Conservation (phyloP, 1,140 invertebrate species). For the Drosophila fuyamai region DNA sequence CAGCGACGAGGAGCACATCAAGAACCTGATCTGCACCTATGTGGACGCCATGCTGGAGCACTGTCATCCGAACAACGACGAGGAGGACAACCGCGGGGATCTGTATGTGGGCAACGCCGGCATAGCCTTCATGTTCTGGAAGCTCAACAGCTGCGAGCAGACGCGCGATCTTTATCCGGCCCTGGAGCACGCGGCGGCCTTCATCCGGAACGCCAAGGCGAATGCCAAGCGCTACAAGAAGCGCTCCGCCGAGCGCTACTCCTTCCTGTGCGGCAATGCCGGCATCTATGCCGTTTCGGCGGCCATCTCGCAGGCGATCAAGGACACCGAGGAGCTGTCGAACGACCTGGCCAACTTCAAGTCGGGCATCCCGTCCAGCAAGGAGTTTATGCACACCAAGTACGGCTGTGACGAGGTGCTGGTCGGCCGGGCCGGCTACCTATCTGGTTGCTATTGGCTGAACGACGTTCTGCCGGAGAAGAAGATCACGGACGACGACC, state of each 20-base stretch:
- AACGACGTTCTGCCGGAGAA: slow-evolving; percentile 86
- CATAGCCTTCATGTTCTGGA: slow-evolving; percentile 86
- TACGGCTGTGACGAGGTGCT: slow-evolving; percentile 93
- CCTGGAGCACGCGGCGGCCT: slow-evolving; percentile 83
- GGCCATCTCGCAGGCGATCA: slow-evolving; percentile 79
- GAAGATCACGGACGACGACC: slow-evolving; percentile 86
- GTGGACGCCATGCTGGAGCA: slow-evolving; percentile 80
- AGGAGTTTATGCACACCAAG: slow-evolving; percentile 86
- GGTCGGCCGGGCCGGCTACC: slow-evolving; percentile 92
- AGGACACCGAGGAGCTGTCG: slow-evolving; percentile 84
- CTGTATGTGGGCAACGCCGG: slow-evolving; percentile 86
- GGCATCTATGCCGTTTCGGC: slow-evolving; percentile 88
- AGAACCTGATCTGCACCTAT: slow-evolving; percentile 81
- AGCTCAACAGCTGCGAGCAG: slow-evolving; percentile 85
- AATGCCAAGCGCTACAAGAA: slow-evolving; percentile 81
- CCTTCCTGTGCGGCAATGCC: slow-evolving; percentile 88
- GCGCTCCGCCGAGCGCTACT: slow-evolving; percentile 79
- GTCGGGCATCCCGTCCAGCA: slow-evolving; percentile 83
- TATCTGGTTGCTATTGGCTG: slow-evolving; percentile 91
- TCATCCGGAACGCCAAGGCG: slow-evolving; percentile 84
- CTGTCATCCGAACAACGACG: slow-evolving; percentile 67
- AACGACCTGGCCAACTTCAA: slow-evolving; percentile 85
- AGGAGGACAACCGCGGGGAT: slow-evolving; percentile 85
- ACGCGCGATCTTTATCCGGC: slow-evolving; percentile 72
- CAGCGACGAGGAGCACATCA: slow-evolving; percentile 79